Conservation (phyloP, 2,888 invertebrate genomes). For the Drosophila fulvimacula region DNA sequence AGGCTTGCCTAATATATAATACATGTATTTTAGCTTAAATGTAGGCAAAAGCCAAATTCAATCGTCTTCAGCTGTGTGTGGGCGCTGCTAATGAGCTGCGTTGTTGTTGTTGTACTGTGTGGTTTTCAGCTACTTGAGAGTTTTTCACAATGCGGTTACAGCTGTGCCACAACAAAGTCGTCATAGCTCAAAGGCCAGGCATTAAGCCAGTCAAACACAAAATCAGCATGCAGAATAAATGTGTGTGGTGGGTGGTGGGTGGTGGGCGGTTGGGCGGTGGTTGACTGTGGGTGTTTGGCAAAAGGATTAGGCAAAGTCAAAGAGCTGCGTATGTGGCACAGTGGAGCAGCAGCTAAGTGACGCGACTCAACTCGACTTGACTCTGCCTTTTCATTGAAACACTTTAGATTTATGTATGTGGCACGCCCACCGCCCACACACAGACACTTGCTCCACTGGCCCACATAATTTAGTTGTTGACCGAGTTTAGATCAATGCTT, state of each 20-base stretch:
- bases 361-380: conserved; percentile 21
- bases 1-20: not conserved
- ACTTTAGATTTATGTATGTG: conserved; percentile 36
- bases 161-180: conserved; percentile 52
- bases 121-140: conserved; percentile 25
- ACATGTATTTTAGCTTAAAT: not conserved
- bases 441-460: conserved; percentile 19
- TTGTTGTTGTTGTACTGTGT: conserved; percentile 2
- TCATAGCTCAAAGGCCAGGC: conserved; percentile 16
- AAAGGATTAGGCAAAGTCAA: conserved; percentile 52
- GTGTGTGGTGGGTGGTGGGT: conserved; percentile 12
- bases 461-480: conserved; percentile 37
- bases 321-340: conserved; percentile 42
- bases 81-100: conserved; percentile 27
- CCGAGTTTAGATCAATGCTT: conserved; percentile 44
- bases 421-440: not conserved
- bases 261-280: conserved; percentile 1
- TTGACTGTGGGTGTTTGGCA: conserved; percentile 15
- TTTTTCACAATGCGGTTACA: conserved; percentile 32
- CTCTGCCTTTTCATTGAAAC: conserved; percentile 30
- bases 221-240: conserved; percentile 9
- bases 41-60: not conserved
- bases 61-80: conserved; percentile 7
- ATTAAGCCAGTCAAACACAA: conserved; percentile 25
- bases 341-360: conserved; percentile 20